phyloP scores from a whole-genome alignment of 2,113 vertebrate genomes.

The Oreochromis aureus region DNA sequence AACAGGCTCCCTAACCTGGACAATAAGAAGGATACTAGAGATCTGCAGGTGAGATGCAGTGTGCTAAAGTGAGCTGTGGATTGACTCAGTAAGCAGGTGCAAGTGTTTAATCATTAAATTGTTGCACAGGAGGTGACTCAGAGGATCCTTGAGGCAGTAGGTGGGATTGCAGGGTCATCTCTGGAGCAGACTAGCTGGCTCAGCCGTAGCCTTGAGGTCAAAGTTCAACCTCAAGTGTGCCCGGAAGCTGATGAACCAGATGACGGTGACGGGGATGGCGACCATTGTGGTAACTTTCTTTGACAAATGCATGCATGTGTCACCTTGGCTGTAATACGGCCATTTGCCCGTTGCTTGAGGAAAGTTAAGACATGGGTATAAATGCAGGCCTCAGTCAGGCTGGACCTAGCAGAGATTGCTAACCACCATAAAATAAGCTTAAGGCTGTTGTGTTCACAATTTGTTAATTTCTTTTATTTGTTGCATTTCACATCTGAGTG shows the following conservation, averaged over 20 bases:
- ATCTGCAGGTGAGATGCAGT: slow-evolving; percentile 82
- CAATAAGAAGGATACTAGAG: slow-evolving; percentile 90
- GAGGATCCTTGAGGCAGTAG: slow-evolving; percentile 88
- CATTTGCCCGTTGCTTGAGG: not conserved
- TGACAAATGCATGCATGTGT: not conserved
- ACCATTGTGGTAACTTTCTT: slow-evolving; percentile 68
- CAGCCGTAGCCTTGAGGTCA: slow-evolving; percentile 94
- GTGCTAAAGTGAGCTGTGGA: not conserved
- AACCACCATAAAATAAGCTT: not conserved
- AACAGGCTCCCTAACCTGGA: slow-evolving; percentile 87
- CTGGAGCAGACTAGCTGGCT: slow-evolving; percentile 98
- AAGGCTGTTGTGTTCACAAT: not conserved
- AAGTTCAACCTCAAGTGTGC: slow-evolving; percentile 89
- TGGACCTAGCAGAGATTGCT: not conserved
- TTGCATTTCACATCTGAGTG: not conserved
- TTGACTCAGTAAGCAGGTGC: not conserved
- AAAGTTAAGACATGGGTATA: not conserved
- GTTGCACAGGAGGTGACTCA: slow-evolving; percentile 87
- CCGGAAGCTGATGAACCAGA: slow-evolving; percentile 77
- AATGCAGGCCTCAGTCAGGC: not conserved
- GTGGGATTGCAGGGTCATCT: slow-evolving; percentile 89
- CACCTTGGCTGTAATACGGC: not conserved
- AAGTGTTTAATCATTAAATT: not conserved
- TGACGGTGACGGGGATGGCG: slow-evolving; percentile 68
- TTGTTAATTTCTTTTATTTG: not conserved